Base-by-base conservation (phyloP, 2,797 vertebrate genomes). In the Intellagama lesueurii region DNA sequence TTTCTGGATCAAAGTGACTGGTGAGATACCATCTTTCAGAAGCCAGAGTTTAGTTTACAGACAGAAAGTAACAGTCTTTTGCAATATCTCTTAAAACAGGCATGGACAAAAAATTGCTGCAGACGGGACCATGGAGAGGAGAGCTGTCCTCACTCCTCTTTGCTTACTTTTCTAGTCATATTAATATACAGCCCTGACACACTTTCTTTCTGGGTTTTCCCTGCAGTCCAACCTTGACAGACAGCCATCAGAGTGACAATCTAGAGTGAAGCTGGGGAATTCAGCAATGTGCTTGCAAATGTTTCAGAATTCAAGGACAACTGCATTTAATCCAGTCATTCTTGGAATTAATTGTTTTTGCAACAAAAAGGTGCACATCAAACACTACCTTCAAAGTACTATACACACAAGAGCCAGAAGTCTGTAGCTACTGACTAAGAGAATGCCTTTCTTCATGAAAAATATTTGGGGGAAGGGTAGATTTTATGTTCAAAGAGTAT, bases 381-480 rank as follows among this genome's bases (percentile, higher is more conserved):
- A 91, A 94, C 88, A 69, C 70, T 81, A 88, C 73, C 87, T 80
- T 95, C 77, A 94, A 95, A 94, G 92, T 80, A 49, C 44, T 47
- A 80, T 69, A 87, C 0, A 0, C 91, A 90, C 93, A 88, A 52
- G 89, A 81, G 77, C 84, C 89, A 88, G 60, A 52, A 88, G 83
- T 81, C 77, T 95, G 94, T 88, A 88, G 88, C 90, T 32, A 1
- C 22, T 90, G 24, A 83, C 77, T 87, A 83, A 91, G 78, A 93
- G 85, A 81, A 86, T 82, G 75, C 11, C 12, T 8, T 91, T 88
- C 82, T 94, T 91, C 86, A 79, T 81, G 84, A 86, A 87, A 80
- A 60, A 75, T 24, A 91, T 81, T 91, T 88, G n/a, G 1, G 93
- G 92, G 89, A 5, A 73, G 90, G n/a, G 3, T 60, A n/a, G 32